Conservation (phyloP, 1,140 invertebrate species). For the Euwallacea similis region DNA sequence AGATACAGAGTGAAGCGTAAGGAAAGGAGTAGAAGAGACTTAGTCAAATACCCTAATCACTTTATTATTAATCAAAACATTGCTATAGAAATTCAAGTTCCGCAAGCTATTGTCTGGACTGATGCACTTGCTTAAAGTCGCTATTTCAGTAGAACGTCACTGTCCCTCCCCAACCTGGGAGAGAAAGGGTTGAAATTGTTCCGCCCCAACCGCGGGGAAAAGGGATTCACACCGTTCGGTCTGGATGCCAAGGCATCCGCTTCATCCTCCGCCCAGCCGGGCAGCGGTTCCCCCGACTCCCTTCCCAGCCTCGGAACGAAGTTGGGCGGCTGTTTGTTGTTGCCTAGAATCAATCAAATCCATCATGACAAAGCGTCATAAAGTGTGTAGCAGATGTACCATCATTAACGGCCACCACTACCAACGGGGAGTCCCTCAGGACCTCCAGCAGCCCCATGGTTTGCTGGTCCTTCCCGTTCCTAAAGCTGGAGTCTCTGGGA, state of each 20-base stretch:
- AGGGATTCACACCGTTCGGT: conserved; percentile 1
- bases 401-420: conserved; percentile 32
- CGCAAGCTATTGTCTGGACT: too few species aligned
- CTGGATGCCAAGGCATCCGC: conserved; percentile 5
- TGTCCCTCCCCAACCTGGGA: conserved; percentile 32
- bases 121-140: too few species aligned
- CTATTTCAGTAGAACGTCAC: conserved; percentile 19
- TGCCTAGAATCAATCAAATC: not conserved
- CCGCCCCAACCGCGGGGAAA: conserved; percentile 23
- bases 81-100: too few species aligned
- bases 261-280: conserved; percentile 17
- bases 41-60: too few species aligned
- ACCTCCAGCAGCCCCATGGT: conserved; percentile 15
- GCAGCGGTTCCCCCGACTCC: conserved; percentile 22
- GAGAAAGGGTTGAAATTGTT: conserved; percentile 24
- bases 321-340: conserved; percentile 21
- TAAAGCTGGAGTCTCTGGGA: conserved; percentile 17
- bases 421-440: conserved; percentile 23
- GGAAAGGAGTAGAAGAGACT: too few species aligned
- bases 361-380: not conserved
- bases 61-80: too few species aligned
- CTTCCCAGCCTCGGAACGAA: conserved; percentile 30
- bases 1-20: too few species aligned
- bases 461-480: conserved; percentile 17
- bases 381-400: not conserved